Conservation (phyloP, 2,797 vertebrate species). For the Brachyrhaphis roseni region DNA sequence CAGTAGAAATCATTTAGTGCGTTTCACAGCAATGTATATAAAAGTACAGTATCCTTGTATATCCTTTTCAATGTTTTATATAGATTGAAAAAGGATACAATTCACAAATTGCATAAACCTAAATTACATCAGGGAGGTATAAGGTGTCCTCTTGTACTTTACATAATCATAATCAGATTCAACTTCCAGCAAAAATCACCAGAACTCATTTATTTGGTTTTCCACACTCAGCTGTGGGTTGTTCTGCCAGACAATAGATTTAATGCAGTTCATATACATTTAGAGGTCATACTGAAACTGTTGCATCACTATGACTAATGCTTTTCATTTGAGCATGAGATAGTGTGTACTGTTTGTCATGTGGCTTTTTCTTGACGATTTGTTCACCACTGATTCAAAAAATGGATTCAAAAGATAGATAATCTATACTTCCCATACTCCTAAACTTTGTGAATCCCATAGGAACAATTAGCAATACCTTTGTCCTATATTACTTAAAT, state of each 20-base stretch:
- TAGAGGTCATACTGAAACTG: background rate
- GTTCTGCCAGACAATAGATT: conserved; percentile 1
- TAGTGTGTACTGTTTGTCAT: background rate
- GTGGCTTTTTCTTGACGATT: background rate
- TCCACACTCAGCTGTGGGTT: conserved; percentile 9
- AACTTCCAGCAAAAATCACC: conserved; percentile 7
- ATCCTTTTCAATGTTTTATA: too few relatives aligned
- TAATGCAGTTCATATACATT: background rate
- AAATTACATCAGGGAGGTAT: conserved; percentile 49
- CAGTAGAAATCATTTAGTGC: background rate
- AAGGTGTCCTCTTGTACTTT: conserved; percentile 49
- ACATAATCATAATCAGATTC: conserved; percentile 28
- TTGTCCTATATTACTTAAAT: background rate
- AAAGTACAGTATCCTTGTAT: background rate
- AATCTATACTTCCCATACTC: background rate
- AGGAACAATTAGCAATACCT: background rate
- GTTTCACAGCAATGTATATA: conserved; percentile 23
- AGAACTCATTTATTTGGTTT: background rate
- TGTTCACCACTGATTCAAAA: background rate
- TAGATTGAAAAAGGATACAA: conserved; percentile 15
- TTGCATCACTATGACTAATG: background rate
- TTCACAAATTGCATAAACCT: conserved; percentile 58
- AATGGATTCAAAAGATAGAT: background rate
- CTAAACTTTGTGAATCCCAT: background rate
- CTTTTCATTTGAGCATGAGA: background rate